phyloP scores from a whole-genome alignment of 2,888 invertebrate species.

The Platycheirus albimanus region DNA sequence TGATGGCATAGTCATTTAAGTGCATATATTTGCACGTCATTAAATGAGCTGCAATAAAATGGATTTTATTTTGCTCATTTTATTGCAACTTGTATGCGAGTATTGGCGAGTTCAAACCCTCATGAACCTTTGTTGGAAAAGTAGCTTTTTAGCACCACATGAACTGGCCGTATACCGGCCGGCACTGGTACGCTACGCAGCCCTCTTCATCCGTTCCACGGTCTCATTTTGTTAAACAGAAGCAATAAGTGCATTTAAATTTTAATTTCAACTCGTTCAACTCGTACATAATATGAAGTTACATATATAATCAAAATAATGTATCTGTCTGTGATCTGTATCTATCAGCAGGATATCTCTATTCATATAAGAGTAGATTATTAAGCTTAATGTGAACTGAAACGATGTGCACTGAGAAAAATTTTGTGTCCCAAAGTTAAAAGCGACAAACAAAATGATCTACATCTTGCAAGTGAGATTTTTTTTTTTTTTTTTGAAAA shows the following conservation, averaged over 20 bases:
- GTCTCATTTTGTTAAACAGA: constrained; percentile 23
- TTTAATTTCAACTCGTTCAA: constrained; percentile 50
- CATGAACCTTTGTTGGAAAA: constrained; percentile 6
- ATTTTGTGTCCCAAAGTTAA: neutral
- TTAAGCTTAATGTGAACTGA: constrained; percentile 11
- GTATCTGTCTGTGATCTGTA: neutral
- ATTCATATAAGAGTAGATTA: constrained; percentile 53
- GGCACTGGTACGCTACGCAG: too few relatives aligned
- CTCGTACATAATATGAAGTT: neutral
- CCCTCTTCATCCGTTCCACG: neutral
- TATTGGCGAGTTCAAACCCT: neutral
- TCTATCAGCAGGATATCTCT: constrained; percentile 39
- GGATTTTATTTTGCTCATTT: constrained; percentile 63
- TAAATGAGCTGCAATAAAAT: constrained; percentile 66
- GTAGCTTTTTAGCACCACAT: constrained; percentile 13
- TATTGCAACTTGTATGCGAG: constrained; percentile 23
- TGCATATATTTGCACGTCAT: constrained; percentile 60
- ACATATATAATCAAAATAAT: neutral
- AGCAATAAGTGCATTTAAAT: constrained; percentile 53
- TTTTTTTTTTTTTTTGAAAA: too few relatives aligned
- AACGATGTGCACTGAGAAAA: neutral
- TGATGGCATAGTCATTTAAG: too few relatives aligned
- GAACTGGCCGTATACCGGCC: too few relatives aligned
- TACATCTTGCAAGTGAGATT: too few relatives aligned
- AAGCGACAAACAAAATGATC: too few relatives aligned